Percentiles rank a stretch among this genome's conserved stretches.
phyloP scores from a whole-genome alignment of 2,113 vertebrate genomes.

The Camelus bactrianus region DNA sequence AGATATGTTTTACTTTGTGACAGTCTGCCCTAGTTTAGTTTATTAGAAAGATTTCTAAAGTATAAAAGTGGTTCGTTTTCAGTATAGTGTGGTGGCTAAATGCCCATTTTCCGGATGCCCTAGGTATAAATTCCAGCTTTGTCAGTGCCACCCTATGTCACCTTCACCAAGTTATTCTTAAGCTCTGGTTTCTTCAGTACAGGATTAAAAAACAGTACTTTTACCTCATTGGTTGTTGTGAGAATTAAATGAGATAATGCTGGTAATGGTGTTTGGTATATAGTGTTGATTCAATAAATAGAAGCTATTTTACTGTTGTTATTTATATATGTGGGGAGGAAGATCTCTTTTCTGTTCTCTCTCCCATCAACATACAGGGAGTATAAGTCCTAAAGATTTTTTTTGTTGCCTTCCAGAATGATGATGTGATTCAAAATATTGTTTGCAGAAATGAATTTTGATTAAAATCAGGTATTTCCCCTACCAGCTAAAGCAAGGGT shows the following conservation, averaged over 20 bases:
- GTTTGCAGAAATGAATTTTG: background rate
- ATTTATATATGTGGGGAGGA: background rate
- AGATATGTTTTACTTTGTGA: background rate
- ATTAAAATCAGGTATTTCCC: background rate
- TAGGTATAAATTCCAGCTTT: background rate
- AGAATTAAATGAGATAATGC: slow-evolving; percentile 25
- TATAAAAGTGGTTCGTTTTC: background rate
- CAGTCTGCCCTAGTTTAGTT: background rate
- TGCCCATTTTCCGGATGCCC: background rate
- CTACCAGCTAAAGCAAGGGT: background rate
- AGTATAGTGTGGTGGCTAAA: background rate
- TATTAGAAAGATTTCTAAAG: background rate
- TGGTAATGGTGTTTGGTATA: background rate
- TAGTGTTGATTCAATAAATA: background rate
- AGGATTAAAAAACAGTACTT: background rate
- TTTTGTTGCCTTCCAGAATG: background rate
- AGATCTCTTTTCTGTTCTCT: background rate
- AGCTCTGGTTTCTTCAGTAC: background rate
- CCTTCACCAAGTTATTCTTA: background rate
- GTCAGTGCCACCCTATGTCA: background rate
- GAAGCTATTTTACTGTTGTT: background rate
- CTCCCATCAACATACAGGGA: background rate
- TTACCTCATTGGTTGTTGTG: background rate
- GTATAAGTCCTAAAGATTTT: background rate
- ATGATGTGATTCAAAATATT: slow-evolving; percentile 12